Conservation (phyloP, 2,888 invertebrate genomes). For the Syrista parreyssii region DNA sequence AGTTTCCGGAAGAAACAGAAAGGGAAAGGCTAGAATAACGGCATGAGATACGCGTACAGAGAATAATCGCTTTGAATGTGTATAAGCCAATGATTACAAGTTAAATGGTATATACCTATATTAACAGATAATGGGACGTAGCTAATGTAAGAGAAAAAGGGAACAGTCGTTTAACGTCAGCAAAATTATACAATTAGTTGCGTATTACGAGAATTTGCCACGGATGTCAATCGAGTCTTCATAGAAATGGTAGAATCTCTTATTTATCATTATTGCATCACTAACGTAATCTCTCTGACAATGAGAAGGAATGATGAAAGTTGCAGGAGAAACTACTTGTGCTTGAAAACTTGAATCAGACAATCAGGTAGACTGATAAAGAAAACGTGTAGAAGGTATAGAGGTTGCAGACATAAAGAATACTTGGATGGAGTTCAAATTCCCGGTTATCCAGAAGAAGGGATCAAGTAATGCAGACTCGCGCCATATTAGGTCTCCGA, state of each 20-base stretch:
- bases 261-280: not conserved
- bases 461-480: slow-evolving; percentile 58
- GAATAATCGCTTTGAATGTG: not conserved
- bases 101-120: not conserved
- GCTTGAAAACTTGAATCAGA: not conserved
- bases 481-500: slow-evolving; percentile 56
- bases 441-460: slow-evolving; percentile 35
- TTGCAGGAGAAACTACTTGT: not conserved
- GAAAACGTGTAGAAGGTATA: slow-evolving; percentile 13
- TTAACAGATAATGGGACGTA: not conserved
- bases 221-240: not conserved
- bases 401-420: slow-evolving; percentile 7
- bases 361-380: slow-evolving; percentile 5
- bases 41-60: not conserved
- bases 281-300: not conserved
- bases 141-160: slow-evolving; percentile 9
- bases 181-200: not conserved
- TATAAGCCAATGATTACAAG: not conserved
- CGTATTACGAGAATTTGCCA: not conserved
- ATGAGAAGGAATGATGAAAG: not conserved
- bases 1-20: not conserved
- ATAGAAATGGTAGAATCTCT: not conserved
- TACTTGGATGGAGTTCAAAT: not conserved
- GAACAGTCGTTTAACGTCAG: not conserved
- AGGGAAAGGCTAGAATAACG: not conserved